Evolutionary conservation across 2,113 vertebrate genomes (phyloP).

Genomic region (Odocoileus virginianus): DNA sequence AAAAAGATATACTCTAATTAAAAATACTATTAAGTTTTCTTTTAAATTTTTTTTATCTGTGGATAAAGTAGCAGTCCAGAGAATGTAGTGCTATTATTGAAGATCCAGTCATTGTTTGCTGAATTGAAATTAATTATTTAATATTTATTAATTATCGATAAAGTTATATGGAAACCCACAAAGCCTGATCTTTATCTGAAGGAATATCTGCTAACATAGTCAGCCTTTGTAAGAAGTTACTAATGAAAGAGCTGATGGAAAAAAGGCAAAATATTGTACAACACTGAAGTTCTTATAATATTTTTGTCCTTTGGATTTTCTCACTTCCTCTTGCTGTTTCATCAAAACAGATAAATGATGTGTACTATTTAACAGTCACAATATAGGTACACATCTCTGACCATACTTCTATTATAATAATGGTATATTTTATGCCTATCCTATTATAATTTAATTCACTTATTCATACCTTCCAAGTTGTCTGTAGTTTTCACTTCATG

Average conservation of each 20-base stretch:
- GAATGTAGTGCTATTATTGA: not conserved
- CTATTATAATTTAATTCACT: not conserved
- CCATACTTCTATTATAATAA: not conserved
- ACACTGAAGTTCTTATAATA: not conserved
- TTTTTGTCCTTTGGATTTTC: not conserved
- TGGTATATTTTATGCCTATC: not conserved
- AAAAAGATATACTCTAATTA: constrained; percentile 9
- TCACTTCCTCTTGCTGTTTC: not conserved
- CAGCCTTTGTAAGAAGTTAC: not conserved
- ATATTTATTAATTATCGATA: constrained; percentile 31
- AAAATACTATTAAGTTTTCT: not conserved
- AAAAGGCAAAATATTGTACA: not conserved
- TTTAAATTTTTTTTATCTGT: not conserved
- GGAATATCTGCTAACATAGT: not conserved
- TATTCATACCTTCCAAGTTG: not conserved
- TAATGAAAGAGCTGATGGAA: not conserved
- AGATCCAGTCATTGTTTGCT: constrained; percentile 4
- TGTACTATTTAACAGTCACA: not conserved
- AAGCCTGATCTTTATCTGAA: not conserved
- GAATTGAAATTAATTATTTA: constrained; percentile 23
- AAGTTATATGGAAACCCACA: not conserved
- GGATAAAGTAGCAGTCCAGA: not conserved
- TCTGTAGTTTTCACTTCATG: not conserved
- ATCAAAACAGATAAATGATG: not conserved
- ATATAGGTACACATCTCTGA: not conserved